Conservation (phyloP, 2,888 invertebrate species). For the Lepidochrysops patricia region DNA sequence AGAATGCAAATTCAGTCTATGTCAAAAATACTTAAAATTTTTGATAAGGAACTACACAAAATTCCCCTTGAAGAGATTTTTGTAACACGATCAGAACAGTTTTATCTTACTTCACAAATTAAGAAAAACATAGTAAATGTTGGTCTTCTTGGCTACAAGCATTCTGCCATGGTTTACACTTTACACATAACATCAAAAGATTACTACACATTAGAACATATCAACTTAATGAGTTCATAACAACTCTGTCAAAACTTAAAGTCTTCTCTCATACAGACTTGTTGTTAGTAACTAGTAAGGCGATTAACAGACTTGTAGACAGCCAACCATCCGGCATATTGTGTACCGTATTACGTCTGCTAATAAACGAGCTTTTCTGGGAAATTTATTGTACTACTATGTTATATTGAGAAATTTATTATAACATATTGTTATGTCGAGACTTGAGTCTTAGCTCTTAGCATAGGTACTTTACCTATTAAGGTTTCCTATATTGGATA, state of each 20-base stretch:
- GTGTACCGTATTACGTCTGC: not conserved
- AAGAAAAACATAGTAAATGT: too few species aligned
- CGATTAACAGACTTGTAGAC: not conserved
- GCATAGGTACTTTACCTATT: too few species aligned
- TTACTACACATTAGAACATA: not conserved
- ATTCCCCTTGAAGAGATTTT: too few species aligned
- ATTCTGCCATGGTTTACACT: not conserved
- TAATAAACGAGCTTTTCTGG: not conserved
- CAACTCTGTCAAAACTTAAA: not conserved
- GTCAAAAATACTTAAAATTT: too few species aligned
- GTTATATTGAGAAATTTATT: too few species aligned
- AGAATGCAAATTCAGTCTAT: too few species aligned
- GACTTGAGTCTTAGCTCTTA: too few species aligned
- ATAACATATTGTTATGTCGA: too few species aligned
- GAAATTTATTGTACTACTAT: not conserved
- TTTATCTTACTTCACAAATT: too few species aligned
- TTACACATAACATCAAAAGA: not conserved
- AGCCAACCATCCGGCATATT: not conserved
- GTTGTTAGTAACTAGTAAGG: not conserved
- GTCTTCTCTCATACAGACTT: not conserved
- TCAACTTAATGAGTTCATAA: not conserved
- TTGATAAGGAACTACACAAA: too few species aligned
- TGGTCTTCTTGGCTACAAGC: not conserved
- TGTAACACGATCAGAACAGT: too few species aligned
- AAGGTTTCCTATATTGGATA: too few species aligned